Conservation (phyloP, 1,140 invertebrate genomes). For the Lepidotrigona ventralis region DNA sequence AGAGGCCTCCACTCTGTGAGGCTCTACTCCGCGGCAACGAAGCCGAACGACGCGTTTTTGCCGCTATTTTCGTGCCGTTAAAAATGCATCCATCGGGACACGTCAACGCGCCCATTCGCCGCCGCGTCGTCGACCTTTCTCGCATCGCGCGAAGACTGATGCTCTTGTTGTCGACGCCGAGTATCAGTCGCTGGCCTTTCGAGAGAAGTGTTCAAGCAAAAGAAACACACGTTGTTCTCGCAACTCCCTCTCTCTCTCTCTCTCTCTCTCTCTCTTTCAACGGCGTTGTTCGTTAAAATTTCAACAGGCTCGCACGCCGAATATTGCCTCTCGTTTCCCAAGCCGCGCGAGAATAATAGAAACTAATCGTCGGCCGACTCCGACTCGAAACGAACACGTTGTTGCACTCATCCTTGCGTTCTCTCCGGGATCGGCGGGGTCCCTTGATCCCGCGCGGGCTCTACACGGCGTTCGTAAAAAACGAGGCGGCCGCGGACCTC, state of each 20-base stretch:
- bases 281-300: constrained; percentile 6
- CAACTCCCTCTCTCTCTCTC: no score
- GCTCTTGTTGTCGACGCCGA: constrained; percentile 29
- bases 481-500: constrained; percentile 1
- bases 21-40: constrained; percentile 20
- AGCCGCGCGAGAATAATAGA: constrained; percentile 22
- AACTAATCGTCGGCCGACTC: background rate
- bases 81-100: constrained; percentile 74
- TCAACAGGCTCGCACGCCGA: background rate
- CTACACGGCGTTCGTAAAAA: constrained; percentile 32
- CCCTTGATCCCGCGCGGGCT: constrained; percentile 37
- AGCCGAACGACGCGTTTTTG: constrained; percentile 52
- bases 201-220: background rate
- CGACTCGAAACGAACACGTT: background rate
- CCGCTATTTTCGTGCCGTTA: constrained; percentile 75
- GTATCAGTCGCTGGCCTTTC: constrained; percentile 3
- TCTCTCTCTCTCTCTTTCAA: no score
- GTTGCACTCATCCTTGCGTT: no score
- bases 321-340: background rate
- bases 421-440: constrained; percentile 14
- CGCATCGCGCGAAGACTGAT: constrained; percentile 24
- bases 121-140: constrained; percentile 61
- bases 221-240: background rate
- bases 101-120: constrained; percentile 68
- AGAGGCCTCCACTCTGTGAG: constrained; percentile 1